phyloP scores from a whole-genome alignment of 2,888 invertebrate species.

The Griposia aprilina region DNA sequence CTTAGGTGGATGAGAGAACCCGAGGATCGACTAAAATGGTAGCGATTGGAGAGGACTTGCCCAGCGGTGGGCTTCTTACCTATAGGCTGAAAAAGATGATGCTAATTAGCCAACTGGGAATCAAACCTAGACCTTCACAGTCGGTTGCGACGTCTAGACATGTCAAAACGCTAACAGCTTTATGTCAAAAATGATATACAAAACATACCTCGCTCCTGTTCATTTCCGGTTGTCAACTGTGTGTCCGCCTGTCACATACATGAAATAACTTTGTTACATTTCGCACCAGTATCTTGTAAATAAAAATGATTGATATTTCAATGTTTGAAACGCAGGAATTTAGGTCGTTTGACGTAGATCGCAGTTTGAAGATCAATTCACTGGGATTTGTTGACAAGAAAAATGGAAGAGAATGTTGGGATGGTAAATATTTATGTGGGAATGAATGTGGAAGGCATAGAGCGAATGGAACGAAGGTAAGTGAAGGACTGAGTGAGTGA shows the following conservation, averaged over 20 bases:
- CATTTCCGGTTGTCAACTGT: slow-evolving; percentile 59
- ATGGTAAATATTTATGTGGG: neutral
- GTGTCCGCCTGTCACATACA: slow-evolving; percentile 51
- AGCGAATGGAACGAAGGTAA: neutral
- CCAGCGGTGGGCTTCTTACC: no score
- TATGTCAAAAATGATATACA: slow-evolving; percentile 30
- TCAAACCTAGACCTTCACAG: slow-evolving; percentile 32
- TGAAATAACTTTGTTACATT: slow-evolving; percentile 57
- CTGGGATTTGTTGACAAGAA: slow-evolving; percentile 7
- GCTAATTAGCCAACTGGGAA: neutral
- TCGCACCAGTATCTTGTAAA: neutral
- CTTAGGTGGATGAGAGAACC: neutral
- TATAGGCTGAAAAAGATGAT: neutral
- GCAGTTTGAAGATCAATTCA: slow-evolving; percentile 8
- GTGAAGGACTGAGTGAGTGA: neutral
- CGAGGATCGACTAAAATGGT: neutral
- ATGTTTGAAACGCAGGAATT: slow-evolving; percentile 42
- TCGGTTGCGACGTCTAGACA: slow-evolving; percentile 1
- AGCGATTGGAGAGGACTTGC: neutral
- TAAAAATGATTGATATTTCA: slow-evolving; percentile 47
- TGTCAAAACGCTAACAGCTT: neutral
- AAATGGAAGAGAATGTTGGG: neutral
- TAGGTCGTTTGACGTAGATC: slow-evolving; percentile 31
- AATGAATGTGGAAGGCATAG: neutral
- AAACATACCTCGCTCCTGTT: slow-evolving; percentile 21